phyloP scores from a whole-genome alignment of 1,140 invertebrate genomes.

The Stenopsyche tienmushanensis region DNA sequence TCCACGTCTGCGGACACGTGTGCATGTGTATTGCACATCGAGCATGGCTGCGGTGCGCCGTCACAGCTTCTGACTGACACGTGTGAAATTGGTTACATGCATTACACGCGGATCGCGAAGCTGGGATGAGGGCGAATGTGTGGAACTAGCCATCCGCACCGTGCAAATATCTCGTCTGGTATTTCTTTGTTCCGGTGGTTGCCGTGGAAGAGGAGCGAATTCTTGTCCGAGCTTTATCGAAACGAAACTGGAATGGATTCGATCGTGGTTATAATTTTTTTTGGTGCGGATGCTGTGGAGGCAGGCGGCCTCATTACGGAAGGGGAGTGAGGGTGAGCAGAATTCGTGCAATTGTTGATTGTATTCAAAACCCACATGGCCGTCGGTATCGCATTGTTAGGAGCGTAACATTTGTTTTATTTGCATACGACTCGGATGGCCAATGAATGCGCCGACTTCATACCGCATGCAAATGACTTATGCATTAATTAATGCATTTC shows the following conservation, averaged over 20 bases:
- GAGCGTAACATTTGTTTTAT: too few species aligned
- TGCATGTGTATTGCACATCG: conserved; percentile 12
- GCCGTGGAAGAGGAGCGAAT: neutral
- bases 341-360: conserved; percentile 25
- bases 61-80: conserved; percentile 36
- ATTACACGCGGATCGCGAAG: conserved; percentile 30
- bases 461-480: too few species aligned
- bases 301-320: too few species aligned
- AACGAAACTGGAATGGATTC: too few species aligned
- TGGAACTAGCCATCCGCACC: neutral
- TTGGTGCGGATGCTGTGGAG: too few species aligned
- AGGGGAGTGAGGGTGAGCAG: too few species aligned
- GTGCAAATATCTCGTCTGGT: neutral
- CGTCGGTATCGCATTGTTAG: too few species aligned
- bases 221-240: too few species aligned
- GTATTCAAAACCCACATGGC: conserved; percentile 33
- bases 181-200: neutral
- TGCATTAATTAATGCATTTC: too few species aligned
- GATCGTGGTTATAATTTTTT: too few species aligned
- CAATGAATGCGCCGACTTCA: too few species aligned
- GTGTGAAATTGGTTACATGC: conserved; percentile 42
- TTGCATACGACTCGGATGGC: too few species aligned
- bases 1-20: neutral
- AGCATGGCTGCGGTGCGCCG: conserved; percentile 27
- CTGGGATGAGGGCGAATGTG: neutral